These are phyloP conservation scores for Megalops cyprinoides DNA, from an alignment of 2,797 vertebrate genomes.

Conservation along the genomic window DNA sequence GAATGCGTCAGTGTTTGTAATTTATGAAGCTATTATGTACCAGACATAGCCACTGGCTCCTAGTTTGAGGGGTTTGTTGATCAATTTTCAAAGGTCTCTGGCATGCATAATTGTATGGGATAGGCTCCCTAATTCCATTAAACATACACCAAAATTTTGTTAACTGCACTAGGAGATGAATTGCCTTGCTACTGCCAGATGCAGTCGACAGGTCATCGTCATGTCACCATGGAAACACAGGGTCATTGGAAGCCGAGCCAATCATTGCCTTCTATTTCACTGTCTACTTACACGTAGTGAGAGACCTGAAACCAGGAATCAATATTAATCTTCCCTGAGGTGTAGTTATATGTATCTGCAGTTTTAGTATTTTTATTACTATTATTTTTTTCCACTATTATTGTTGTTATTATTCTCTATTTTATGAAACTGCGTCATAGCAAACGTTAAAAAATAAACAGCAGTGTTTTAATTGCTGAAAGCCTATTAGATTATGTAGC, in stretches of 20 bases:
- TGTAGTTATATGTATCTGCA: not conserved
- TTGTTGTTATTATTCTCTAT: no score
- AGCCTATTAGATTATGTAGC: not conserved
- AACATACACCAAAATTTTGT: conserved; percentile 39
- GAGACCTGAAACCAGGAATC: conserved; percentile 40
- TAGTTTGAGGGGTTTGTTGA: conserved; percentile 33
- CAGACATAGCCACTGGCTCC: not conserved
- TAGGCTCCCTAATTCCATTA: conserved; percentile 35
- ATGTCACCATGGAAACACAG: conserved; percentile 48
- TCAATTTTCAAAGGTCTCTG: conserved; percentile 36
- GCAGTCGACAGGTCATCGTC: conserved; percentile 47
- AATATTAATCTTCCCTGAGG: not conserved
- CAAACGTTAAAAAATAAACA: not conserved
- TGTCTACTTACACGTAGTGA: conserved; percentile 32
- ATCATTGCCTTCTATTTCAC: conserved; percentile 30
- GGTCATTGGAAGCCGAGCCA: conserved; percentile 41
- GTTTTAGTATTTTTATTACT: not conserved
- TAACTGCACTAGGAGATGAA: conserved; percentile 50
- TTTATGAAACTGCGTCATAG: no score
- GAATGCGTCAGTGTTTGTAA: no score
- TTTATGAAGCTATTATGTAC: no score
- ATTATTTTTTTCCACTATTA: no score
- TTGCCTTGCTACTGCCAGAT: conserved; percentile 45
- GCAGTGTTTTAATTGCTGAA: not conserved
- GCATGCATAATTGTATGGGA: conserved; percentile 39